phyloP scores from a whole-genome alignment of 2,888 invertebrate species.

The Tachina grossa region DNA sequence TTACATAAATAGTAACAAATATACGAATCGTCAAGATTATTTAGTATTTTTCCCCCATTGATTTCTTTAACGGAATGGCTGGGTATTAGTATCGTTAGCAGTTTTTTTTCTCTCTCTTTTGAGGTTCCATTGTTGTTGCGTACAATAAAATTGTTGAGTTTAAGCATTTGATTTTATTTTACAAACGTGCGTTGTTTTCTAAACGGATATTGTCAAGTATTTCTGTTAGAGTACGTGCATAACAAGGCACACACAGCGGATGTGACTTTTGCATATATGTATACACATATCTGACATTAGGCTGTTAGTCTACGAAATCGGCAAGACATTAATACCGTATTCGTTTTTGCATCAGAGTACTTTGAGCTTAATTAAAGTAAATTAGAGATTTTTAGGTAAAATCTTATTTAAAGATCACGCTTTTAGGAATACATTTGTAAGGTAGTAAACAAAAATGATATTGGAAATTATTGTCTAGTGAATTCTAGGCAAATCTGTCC shows the following conservation, averaged over 20 bases:
- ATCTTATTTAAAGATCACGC: not conserved
- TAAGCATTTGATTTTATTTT: conserved; percentile 55
- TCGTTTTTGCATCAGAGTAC: not conserved
- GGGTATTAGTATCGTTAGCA: not conserved
- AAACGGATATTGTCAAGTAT: conserved; percentile 41
- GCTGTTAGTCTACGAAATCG: conserved; percentile 35
- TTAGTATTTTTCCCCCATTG: conserved; percentile 13
- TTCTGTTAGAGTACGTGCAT: not conserved
- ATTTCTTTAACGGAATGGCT: not conserved
- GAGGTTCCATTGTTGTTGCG: not conserved
- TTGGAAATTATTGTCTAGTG: not conserved
- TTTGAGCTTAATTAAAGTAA: not conserved
- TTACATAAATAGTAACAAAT: not conserved
- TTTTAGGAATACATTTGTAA: not conserved
- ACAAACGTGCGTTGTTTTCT: conserved; percentile 56
- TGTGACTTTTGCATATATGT: conserved; percentile 25
- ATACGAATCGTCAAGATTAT: conserved; percentile 11
- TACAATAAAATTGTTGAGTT: conserved; percentile 46
- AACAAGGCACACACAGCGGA: conserved; percentile 24
- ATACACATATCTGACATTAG: conserved; percentile 14
- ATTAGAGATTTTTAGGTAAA: not conserved
- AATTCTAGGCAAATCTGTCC: too few species aligned
- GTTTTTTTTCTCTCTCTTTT: not conserved
- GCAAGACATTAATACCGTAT: conserved; percentile 33
- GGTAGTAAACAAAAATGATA: not conserved